Conservation (phyloP, 2,888 invertebrate genomes). For the Dromius quadrimaculatus region DNA sequence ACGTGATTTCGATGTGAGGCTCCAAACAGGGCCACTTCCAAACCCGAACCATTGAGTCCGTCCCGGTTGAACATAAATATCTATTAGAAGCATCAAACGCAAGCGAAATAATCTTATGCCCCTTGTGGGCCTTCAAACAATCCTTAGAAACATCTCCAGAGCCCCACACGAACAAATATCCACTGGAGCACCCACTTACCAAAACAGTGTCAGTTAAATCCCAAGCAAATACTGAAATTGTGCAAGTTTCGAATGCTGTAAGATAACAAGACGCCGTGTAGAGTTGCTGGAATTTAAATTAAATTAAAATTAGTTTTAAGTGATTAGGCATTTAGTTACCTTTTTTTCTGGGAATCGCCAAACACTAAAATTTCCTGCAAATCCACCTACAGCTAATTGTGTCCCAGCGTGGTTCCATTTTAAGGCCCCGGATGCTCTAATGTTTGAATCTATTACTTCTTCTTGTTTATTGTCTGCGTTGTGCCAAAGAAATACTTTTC, state of each 20-base stretch:
- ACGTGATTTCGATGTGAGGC: constrained; percentile 16
- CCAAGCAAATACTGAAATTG: background rate
- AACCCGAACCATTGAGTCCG: constrained; percentile 9
- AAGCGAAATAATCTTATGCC: background rate
- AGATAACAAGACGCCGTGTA: background rate
- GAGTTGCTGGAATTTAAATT: background rate
- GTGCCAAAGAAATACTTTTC: constrained; percentile 13
- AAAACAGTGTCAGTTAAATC: background rate
- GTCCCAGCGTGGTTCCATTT: constrained; percentile 13
- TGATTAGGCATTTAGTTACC: background rate
- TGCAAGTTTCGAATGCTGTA: background rate
- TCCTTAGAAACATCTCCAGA: background rate
- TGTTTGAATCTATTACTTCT: constrained; percentile 1
- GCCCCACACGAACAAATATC: background rate
- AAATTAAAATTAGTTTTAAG: too few species aligned
- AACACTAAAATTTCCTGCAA: background rate
- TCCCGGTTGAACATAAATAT: constrained; percentile 18
- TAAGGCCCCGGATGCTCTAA: constrained; percentile 3
- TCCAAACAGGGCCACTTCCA: constrained; percentile 36
- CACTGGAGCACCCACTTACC: constrained; percentile 10
- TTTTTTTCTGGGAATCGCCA: background rate
- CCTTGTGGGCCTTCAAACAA: constrained; percentile 3
- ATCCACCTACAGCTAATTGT: background rate
- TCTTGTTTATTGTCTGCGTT: background rate
- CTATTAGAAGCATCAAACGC: constrained; percentile 13